These are phyloP conservation scores for Yponomeuta plumbellus DNA, from an alignment of 2,888 invertebrate species.

Conservation along the genomic window DNA sequence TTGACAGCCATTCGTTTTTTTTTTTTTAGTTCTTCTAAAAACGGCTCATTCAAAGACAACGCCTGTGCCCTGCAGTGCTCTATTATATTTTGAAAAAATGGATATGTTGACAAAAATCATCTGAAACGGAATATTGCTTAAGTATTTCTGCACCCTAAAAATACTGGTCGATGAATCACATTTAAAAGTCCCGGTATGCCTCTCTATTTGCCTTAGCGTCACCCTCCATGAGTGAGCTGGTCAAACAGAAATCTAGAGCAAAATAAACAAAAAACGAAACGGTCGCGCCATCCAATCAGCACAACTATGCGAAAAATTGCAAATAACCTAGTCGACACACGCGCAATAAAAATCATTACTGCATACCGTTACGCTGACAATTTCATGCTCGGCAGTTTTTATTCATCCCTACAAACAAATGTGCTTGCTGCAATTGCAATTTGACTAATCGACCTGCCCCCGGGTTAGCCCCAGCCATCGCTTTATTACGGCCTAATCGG, in stretches of 20 bases:
- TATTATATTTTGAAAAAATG: too few species aligned
- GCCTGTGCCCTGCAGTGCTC: too few species aligned
- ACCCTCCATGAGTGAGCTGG: too few species aligned
- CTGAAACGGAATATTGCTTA: too few species aligned
- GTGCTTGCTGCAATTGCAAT: neutral
- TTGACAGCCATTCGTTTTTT: too few species aligned
- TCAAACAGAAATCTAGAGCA: neutral
- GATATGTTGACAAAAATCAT: too few species aligned
- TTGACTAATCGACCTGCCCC: neutral
- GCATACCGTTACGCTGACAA: neutral
- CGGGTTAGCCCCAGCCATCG: neutral
- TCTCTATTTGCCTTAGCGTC: too few species aligned
- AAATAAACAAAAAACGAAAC: neutral
- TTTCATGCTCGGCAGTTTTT: neutral
- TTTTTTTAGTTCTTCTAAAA: too few species aligned
- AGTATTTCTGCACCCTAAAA: too few species aligned
- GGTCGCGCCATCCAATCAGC: neutral
- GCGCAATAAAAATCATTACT: neutral
- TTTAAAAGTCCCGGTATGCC: too few species aligned
- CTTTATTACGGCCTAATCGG: neutral
- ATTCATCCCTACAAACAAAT: neutral
- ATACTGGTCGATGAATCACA: too few species aligned
- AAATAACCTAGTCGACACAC: neutral
- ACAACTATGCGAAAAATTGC: neutral
- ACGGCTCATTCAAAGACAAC: too few species aligned